Evolutionary conservation across 2,888 invertebrate species (phyloP).

Genomic region (Diploptera punctata): DNA sequence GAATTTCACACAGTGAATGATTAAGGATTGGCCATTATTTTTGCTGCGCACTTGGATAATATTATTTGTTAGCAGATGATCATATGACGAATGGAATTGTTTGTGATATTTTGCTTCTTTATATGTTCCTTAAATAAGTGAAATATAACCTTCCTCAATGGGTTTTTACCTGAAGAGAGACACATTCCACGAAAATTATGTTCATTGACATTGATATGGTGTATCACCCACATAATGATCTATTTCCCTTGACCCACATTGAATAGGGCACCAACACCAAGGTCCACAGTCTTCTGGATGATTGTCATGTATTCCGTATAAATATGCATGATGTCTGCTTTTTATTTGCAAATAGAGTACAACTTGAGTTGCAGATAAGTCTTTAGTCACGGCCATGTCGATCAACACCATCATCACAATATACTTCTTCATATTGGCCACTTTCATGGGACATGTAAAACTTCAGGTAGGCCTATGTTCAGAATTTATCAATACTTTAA

Average conservation of each 20-base stretch:
- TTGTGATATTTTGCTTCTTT: background rate
- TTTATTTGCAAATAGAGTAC: too few relatives aligned
- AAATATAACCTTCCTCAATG: background rate
- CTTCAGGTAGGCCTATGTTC: background rate
- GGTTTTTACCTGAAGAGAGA: background rate
- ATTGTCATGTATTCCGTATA: background rate
- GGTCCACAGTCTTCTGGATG: background rate
- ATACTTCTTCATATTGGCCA: background rate
- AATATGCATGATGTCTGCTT: background rate
- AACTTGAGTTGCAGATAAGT: background rate
- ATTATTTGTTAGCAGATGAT: too few relatives aligned
- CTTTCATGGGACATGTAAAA: background rate
- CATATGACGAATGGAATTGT: background rate
- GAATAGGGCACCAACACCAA: background rate
- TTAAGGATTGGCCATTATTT: too few relatives aligned
- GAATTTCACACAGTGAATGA: too few relatives aligned
- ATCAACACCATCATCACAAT: too few relatives aligned
- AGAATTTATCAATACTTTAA: too few relatives aligned
- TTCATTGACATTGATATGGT: background rate
- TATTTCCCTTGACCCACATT: conserved; percentile 35
- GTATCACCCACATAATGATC: conserved; percentile 22
- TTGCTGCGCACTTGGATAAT: too few relatives aligned
- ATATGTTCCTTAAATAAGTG: background rate
- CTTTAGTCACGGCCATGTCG: background rate
- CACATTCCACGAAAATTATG: too few relatives aligned